A percentile compares a stretch with the other conserved stretches of the same genome.
phyloP scores from a whole-genome alignment of 1,140 invertebrate species.

The Phymastichus coffea region DNA sequence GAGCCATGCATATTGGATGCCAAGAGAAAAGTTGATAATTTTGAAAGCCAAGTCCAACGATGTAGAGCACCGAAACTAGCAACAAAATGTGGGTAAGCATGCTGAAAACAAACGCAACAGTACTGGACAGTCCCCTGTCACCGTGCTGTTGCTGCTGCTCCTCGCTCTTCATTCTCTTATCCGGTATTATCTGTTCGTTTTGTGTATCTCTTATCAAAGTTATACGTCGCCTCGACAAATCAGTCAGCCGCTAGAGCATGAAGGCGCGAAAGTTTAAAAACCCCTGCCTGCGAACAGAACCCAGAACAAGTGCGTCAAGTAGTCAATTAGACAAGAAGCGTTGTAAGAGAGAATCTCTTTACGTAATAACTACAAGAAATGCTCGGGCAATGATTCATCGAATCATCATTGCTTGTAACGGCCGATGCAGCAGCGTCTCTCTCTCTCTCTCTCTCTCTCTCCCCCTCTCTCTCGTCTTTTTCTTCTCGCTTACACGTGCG shows the following conservation, averaged over 20 bases:
- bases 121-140: constrained; percentile 17
- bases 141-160: background rate
- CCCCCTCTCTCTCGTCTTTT: too few species aligned
- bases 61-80: constrained; percentile 46
- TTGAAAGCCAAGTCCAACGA: constrained; percentile 38
- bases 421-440: too few species aligned
- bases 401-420: too few species aligned
- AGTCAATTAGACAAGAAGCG: background rate
- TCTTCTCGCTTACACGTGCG: too few species aligned
- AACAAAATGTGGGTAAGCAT: constrained; percentile 45
- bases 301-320: background rate
- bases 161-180: background rate
- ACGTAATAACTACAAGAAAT: constrained; percentile 18
- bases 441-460: too few species aligned
- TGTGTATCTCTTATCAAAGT: background rate
- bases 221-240: background rate
- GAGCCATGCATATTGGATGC: constrained; percentile 51
- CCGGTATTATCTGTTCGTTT: background rate
- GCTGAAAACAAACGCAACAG: constrained; percentile 35
- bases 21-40: constrained; percentile 45
- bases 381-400: constrained; percentile 8
- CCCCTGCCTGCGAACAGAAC: background rate
- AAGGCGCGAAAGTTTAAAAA: background rate
- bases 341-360: background rate
- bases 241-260: too few species aligned